These are phyloP conservation scores for Myocastor coypus DNA, from an alignment of 2,113 vertebrate genomes.

Conservation along the genomic window DNA sequence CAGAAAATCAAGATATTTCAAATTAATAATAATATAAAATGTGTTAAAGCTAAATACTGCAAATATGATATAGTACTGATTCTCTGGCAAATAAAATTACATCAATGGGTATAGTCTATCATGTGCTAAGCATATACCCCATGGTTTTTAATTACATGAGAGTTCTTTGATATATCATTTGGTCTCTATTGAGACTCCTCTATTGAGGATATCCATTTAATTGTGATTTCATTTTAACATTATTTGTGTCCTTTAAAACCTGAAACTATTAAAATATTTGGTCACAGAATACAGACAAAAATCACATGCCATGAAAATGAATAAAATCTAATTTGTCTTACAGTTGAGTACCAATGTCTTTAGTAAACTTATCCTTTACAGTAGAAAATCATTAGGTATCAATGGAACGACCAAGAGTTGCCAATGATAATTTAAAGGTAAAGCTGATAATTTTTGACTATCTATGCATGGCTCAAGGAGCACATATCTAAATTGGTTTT, in stretches of 20 bases:
- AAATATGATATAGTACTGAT: neutral
- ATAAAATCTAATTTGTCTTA: neutral
- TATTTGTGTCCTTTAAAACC: neutral
- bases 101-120: neutral
- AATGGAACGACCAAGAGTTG: neutral
- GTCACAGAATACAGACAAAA: constrained; percentile 10
- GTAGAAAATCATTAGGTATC: neutral
- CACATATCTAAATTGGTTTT: neutral
- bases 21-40: neutral
- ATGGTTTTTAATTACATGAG: neutral
- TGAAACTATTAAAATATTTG: constrained; percentile 27
- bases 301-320: neutral
- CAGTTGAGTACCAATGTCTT: neutral
- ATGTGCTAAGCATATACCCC: neutral
- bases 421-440: neutral
- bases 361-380: neutral
- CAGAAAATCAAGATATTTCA: constrained; percentile 44
- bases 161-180: neutral
- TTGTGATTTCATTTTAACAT: neutral
- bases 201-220: too few relatives aligned
- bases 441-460: neutral
- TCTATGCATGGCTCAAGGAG: neutral
- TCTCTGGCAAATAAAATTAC: neutral
- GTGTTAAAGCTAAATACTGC: constrained; percentile 10
- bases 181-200: neutral